Conservation (phyloP, 2,888 invertebrate species). For the Chloromyia formosa region DNA sequence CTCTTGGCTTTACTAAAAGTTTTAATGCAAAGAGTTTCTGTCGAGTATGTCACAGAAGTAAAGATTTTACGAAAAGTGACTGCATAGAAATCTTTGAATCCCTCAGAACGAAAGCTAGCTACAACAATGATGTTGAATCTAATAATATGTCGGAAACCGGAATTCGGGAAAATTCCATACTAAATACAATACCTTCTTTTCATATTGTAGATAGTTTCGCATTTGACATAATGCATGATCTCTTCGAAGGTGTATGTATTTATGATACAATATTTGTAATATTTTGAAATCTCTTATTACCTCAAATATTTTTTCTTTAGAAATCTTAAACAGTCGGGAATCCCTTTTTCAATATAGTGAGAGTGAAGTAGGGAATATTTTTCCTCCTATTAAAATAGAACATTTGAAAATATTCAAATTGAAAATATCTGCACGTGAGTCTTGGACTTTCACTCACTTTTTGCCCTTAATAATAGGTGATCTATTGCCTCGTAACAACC, state of each 20-base stretch:
- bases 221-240: constrained; percentile 45
- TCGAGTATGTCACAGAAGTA: constrained; percentile 21
- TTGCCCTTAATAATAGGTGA: constrained; percentile 41
- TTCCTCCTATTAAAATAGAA: constrained; percentile 4
- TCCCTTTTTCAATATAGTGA: constrained; percentile 38
- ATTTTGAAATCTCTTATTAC: constrained; percentile 39
- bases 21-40: constrained; percentile 35
- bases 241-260: constrained; percentile 11
- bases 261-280: constrained; percentile 41
- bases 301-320: constrained; percentile 30
- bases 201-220: constrained; percentile 34
- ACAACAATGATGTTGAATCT: constrained; percentile 18
- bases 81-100: neutral
- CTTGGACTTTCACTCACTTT: constrained; percentile 15
- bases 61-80: constrained; percentile 9
- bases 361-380: constrained; percentile 35
- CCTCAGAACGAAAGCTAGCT: neutral
- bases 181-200: constrained; percentile 40
- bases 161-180: constrained; percentile 30
- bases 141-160: constrained; percentile 32
- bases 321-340: constrained; percentile 38
- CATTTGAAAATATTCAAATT: neutral
- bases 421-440: neutral
- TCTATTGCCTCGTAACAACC: constrained; percentile 35
- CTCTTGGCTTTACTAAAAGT: constrained; percentile 37